phyloP scores from a whole-genome alignment of 2,113 vertebrate genomes.

The Protobothrops mucrosquamatus region DNA sequence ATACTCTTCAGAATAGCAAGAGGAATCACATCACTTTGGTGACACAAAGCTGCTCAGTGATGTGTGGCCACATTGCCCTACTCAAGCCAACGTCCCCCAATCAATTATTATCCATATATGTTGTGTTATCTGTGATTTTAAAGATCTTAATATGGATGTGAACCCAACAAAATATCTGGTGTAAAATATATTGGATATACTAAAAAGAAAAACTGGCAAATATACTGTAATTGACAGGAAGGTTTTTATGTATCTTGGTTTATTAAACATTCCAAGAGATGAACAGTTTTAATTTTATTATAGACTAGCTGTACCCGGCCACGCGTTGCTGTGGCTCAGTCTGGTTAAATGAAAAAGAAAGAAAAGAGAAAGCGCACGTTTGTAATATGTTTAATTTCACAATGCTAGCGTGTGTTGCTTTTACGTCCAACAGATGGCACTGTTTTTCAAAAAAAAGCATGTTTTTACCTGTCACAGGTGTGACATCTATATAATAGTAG shows the following conservation, averaged over 20 bases:
- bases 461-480: too few species aligned
- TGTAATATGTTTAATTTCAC: too few species aligned
- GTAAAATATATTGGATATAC: background rate
- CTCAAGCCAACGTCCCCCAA: background rate
- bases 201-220: too few species aligned
- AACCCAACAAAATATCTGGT: background rate
- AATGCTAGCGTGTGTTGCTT: too few species aligned
- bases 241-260: background rate
- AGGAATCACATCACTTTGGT: background rate
- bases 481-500: too few species aligned
- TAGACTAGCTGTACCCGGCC: too few species aligned
- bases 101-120: background rate
- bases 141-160: background rate
- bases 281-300: background rate
- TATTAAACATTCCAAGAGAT: background rate
- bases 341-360: too few species aligned
- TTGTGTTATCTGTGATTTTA: background rate
- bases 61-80: background rate
- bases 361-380: too few species aligned
- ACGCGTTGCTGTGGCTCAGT: too few species aligned
- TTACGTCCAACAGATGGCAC: too few species aligned
- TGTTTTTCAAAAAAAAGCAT: too few species aligned
- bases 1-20: background rate
- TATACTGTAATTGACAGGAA: background rate
- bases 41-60: background rate